Percentiles rank a stretch among this genome's conserved stretches.
Conservation (phyloP, 2,797 vertebrate species). For the Anguilla megastoma region DNA sequence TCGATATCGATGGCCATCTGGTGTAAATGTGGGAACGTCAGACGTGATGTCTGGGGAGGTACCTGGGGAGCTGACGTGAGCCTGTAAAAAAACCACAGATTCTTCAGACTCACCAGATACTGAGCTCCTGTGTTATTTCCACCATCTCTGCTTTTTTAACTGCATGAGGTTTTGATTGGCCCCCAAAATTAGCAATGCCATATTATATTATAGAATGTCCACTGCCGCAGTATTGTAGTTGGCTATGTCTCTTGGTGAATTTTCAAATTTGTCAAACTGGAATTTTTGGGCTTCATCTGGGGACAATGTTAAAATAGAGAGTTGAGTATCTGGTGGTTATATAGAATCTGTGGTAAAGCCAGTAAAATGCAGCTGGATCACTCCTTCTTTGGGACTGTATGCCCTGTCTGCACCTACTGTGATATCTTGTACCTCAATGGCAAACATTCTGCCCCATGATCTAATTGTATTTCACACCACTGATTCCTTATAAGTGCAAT, state of each 20-base stretch:
- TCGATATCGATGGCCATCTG: constrained; percentile 80
- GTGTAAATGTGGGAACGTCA: constrained; percentile 75
- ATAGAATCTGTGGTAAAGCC: background rate
- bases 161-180: background rate
- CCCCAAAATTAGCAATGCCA: background rate
- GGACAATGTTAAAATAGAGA: background rate
- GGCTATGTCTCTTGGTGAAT: background rate
- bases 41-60: constrained; percentile 42
- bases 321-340: background rate
- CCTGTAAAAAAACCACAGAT: constrained; percentile 9
- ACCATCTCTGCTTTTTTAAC: background rate
- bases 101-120: background rate
- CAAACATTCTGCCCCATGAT: background rate
- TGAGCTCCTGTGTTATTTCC: background rate
- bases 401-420: background rate
- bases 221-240: background rate
- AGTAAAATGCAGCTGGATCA: background rate
- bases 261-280: background rate
- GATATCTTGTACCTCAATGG: background rate
- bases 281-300: background rate
- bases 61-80: constrained; percentile 30
- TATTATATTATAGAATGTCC: background rate
- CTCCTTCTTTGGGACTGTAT: background rate
- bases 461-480: background rate
- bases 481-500: background rate